Percentiles rank a stretch among this genome's conserved stretches.
Evolutionary conservation across 2,797 vertebrate genomes (phyloP).

Genomic region (Siniperca obscura): DNA sequence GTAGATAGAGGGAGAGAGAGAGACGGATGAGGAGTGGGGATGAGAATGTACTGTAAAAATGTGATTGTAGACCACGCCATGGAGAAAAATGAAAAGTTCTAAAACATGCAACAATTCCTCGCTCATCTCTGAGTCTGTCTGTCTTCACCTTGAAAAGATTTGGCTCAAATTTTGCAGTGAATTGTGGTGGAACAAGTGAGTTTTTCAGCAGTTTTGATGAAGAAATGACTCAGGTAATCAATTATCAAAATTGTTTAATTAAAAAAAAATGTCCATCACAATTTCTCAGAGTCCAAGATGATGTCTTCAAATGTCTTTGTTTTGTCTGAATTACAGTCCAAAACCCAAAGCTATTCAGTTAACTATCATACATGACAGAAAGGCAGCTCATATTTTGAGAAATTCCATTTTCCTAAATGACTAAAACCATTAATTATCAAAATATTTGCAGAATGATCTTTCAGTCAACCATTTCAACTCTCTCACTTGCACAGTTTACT

Average conservation of each 20-base stretch:
- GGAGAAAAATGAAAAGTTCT: constrained; percentile 78
- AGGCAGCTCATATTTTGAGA: background rate
- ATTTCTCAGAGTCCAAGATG: background rate
- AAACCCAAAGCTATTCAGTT: background rate
- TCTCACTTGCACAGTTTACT: too few relatives aligned
- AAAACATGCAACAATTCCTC: constrained; percentile 63
- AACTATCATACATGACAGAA: background rate
- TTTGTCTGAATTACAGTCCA: background rate
- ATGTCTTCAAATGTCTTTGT: background rate
- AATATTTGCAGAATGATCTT: background rate
- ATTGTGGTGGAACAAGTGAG: background rate
- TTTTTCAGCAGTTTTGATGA: too few relatives aligned
- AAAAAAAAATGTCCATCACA: background rate
- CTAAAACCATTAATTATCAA: too few relatives aligned
- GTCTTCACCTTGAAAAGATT: background rate
- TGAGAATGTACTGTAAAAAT: constrained; percentile 81
- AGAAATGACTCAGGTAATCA: too few relatives aligned
- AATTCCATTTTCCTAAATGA: background rate
- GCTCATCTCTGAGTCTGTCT: constrained; percentile 45
- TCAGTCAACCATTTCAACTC: too few relatives aligned
- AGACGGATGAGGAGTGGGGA: constrained; percentile 33
- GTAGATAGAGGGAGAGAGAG: constrained; percentile 22
- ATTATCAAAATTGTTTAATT: too few relatives aligned
- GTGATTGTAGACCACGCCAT: constrained; percentile 75
- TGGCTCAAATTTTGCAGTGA: background rate